Evolutionary conservation across 53 echinoderm and acorn worm genomes (phyloP), one percentile per base, ranked within the genome.

Genomic region (Echinometra lucunter): DNA sequence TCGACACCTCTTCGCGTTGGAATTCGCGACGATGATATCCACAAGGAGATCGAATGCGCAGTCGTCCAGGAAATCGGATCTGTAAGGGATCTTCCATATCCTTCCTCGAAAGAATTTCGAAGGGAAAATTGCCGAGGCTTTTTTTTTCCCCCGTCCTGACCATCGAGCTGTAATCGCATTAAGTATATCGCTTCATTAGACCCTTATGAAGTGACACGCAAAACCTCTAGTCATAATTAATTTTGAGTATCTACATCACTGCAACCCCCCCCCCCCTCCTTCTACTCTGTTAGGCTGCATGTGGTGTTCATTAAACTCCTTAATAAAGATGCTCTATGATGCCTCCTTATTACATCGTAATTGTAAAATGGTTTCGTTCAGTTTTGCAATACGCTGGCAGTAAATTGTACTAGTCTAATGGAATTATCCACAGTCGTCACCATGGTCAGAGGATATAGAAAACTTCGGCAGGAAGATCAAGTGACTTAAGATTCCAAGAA

Each of bases 141-240:
- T 85, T 85, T 85, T 83, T 83, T 83, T 82, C 23, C 44, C n/a
- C 40, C 19, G 85, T 42, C 6, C 6, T 85, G 85, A n/a, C 85
- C 44, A 49, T 49, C 85, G 89, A 89, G 60, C 89, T 58, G 60
- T 60, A 89, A 89, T 89, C 89, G 49, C 58, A 89, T 89, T 89
- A 89, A 37, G 60, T 60, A 11, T 89, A 8, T 89, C 60, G 89
- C 89, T 89, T 89, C 89, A 89, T 89, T 89, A 89, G 7, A 58
- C 89, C 37, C 21, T 89, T 19, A 17, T 60, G 89, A 60, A 60
- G 60, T 89, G 89, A 89, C 89, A 89, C 89, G 89, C 25, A 89
- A 63, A 58, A 60, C 60, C 58, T 37, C 57, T 60, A 17, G 37
- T 89, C 89, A 60, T 89, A 89, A 89, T 89, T 89, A 89, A 89